These are phyloP conservation scores for Heliangelus exortis DNA, from an alignment of 2,797 vertebrate species.

Conservation along the genomic window DNA sequence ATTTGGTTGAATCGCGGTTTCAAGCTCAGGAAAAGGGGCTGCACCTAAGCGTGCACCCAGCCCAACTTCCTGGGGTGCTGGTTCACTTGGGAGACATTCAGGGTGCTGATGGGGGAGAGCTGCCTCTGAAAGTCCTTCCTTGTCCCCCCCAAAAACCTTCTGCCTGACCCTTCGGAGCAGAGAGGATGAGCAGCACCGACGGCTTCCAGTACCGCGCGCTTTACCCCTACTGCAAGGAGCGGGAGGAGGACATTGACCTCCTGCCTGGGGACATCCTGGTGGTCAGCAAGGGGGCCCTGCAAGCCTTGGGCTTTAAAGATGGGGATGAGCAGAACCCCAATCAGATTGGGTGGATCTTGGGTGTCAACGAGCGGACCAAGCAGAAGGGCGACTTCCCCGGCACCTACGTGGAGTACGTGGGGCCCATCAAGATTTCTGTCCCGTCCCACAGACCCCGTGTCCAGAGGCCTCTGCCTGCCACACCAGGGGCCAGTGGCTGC, in stretches of 20 bases:
- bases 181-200: constrained; percentile 80
- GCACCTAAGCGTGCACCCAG: background rate
- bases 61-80: background rate
- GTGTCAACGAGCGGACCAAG: constrained; percentile 90
- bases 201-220: constrained; percentile 92
- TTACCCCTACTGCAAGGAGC: constrained; percentile 88
- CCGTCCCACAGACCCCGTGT: constrained; percentile 85
- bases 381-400: constrained; percentile 94
- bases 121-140: background rate
- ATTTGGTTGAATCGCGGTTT: constrained; percentile 89
- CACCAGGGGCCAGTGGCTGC: constrained; percentile 77
- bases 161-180: background rate
- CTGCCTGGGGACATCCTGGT: constrained; percentile 88
- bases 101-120: constrained; percentile 40
- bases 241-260: constrained; percentile 92
- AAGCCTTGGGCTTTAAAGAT: constrained; percentile 86
- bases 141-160: background rate
- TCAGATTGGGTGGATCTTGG: constrained; percentile 90
- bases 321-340: constrained; percentile 87
- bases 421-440: constrained; percentile 83
- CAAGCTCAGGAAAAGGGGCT: constrained; percentile 87
- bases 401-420: constrained; percentile 91
- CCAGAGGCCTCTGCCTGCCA: constrained; percentile 88
- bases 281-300: constrained; percentile 88
- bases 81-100: constrained; percentile 1